Conservation (phyloP, 2,888 invertebrate species). For the Eupithecia subfuscata region DNA sequence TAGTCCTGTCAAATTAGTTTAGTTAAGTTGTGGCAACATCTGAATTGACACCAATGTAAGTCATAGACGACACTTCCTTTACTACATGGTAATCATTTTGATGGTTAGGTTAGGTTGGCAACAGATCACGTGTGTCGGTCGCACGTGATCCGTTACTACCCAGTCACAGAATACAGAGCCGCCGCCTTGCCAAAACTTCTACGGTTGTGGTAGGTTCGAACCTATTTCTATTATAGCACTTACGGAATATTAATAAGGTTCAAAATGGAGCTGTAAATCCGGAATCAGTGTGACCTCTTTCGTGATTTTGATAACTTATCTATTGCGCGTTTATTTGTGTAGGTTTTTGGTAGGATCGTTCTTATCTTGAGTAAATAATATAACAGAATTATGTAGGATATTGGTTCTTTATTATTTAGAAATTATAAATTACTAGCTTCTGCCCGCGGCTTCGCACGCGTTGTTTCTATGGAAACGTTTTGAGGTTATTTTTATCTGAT, state of each 20-base stretch:
- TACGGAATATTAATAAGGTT: slow-evolving; percentile 11
- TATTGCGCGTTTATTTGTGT: slow-evolving; percentile 4
- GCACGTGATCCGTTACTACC: slow-evolving; percentile 5
- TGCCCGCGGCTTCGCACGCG: too few relatives aligned
- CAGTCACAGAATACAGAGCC: not conserved
- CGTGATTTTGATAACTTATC: not conserved
- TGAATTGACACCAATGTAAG: too few relatives aligned
- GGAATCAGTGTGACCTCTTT: not conserved
- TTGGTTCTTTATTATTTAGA: not conserved
- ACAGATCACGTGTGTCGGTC: too few relatives aligned
- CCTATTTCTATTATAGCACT: not conserved
- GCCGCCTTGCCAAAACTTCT: not conserved
- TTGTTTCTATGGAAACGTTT: too few relatives aligned
- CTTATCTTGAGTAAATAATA: not conserved
- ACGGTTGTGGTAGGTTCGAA: slow-evolving; percentile 14
- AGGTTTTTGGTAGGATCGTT: not conserved
- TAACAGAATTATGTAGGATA: not conserved
- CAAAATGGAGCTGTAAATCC: not conserved
- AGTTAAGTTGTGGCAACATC: too few relatives aligned
- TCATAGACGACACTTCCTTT: too few relatives aligned
- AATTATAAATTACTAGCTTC: too few relatives aligned
- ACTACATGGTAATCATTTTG: not conserved
- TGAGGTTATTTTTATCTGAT: too few relatives aligned
- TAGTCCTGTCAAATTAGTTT: too few relatives aligned
- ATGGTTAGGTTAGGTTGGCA: not conserved